Conservation (phyloP, 2,888 invertebrate species). For the Perdita meconis region DNA sequence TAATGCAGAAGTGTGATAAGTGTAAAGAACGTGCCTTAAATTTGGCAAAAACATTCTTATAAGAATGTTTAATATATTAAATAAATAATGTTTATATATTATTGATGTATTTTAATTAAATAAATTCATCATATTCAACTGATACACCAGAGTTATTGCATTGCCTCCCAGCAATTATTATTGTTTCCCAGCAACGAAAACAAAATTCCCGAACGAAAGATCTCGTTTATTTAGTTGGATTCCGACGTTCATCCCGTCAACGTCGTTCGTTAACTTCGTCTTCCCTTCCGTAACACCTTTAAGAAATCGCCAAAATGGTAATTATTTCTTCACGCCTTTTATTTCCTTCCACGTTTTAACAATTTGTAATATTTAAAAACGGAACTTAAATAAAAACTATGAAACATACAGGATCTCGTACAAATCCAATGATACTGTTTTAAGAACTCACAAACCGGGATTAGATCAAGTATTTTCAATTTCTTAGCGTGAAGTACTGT, state of each 20-base stretch:
- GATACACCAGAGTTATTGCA: neutral
- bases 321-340: constrained; percentile 13
- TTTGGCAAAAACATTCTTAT: no score
- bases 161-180: neutral
- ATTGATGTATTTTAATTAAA: no score
- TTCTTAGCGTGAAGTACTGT: constrained; percentile 92
- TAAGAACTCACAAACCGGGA: no score
- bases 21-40: no score
- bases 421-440: neutral
- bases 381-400: neutral
- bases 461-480: neutral
- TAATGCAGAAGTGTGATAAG: neutral
- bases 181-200: constrained; percentile 60
- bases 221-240: constrained; percentile 51
- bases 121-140: neutral
- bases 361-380: neutral
- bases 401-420: no score
- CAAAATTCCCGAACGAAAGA: constrained; percentile 46
- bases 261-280: constrained; percentile 53
- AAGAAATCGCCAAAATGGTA: constrained; percentile 61
- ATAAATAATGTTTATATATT: no score
- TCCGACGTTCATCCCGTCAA: constrained; percentile 30
- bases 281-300: neutral
- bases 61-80: no score
- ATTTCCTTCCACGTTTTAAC: neutral